Conservation (phyloP, 2,888 invertebrate genomes). For the Hetaerina titia region DNA sequence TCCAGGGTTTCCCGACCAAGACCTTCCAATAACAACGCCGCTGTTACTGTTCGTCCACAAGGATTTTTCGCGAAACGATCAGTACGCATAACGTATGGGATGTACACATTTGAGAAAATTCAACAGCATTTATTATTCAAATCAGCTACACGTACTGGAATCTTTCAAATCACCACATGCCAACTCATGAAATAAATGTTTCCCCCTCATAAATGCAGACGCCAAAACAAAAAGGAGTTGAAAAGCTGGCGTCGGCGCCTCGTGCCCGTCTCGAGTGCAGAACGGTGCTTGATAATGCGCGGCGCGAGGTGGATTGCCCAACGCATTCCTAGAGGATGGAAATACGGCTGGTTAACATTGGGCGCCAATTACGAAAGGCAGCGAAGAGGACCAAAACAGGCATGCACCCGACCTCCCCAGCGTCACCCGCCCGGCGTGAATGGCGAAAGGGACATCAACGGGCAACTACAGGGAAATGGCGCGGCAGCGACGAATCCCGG, state of each 20-base stretch:
- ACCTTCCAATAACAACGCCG: too few relatives aligned
- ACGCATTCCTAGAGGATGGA: not conserved
- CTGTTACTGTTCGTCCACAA: too few relatives aligned
- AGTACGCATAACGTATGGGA: too few relatives aligned
- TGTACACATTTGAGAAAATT: too few relatives aligned
- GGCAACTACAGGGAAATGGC: not conserved
- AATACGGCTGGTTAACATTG: not conserved
- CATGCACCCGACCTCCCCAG: not conserved
- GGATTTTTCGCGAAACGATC: too few relatives aligned
- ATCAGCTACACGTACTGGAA: too few relatives aligned
- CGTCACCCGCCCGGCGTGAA: not conserved
- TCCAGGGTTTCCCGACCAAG: too few relatives aligned
- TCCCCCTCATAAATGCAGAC: too few relatives aligned
- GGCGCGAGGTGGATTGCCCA: not conserved
- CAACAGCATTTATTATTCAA: too few relatives aligned
- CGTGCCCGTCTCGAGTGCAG: not conserved
- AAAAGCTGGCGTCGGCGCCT: not conserved
- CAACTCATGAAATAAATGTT: too few relatives aligned
- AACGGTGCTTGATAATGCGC: not conserved
- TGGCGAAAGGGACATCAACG: not conserved
- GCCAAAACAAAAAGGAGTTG: too few relatives aligned
- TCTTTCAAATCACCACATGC: too few relatives aligned
- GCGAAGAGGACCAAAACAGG: not conserved
- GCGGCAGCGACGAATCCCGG: slow-evolving; percentile 5
- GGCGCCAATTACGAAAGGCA: not conserved